phyloP scores from a whole-genome alignment of 2,888 invertebrate genomes.

The Lochmaea crataegi region DNA sequence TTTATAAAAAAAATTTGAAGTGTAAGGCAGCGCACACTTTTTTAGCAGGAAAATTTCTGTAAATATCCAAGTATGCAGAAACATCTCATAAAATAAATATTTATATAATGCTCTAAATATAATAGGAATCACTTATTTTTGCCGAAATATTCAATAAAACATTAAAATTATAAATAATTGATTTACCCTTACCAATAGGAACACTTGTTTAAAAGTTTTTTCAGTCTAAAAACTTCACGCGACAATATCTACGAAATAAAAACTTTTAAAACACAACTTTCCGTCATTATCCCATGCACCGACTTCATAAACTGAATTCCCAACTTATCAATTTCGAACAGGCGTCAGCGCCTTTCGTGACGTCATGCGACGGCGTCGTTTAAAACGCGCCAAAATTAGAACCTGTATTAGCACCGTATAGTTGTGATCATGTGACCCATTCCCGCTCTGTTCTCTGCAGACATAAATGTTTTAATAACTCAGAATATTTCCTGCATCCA shows the following conservation, averaged over 20 bases:
- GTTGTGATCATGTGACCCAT: conserved; percentile 4
- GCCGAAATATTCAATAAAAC: not conserved
- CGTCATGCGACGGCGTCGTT: conserved; percentile 19
- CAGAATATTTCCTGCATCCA: not conserved
- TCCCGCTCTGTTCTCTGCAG: not conserved
- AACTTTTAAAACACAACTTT: conserved; percentile 20
- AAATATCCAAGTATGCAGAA: not conserved
- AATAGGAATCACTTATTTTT: not conserved
- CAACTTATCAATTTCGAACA: conserved; percentile 26
- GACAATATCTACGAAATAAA: conserved; percentile 19
- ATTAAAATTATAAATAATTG: not conserved
- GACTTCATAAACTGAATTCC: conserved; percentile 32
- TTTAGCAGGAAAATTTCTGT: not conserved
- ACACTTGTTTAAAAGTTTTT: not conserved
- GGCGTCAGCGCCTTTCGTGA: conserved; percentile 23
- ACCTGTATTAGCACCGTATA: conserved; percentile 8
- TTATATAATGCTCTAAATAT: conserved; percentile 8
- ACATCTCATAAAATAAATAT: conserved; percentile 14
- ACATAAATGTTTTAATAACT: not conserved
- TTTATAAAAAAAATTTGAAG: too few species aligned
- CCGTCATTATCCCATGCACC: conserved; percentile 33
- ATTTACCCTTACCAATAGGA: not conserved
- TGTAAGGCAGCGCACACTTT: too few species aligned
- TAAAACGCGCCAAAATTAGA: conserved; percentile 39
- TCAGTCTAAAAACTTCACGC: not conserved